phyloP scores from a whole-genome alignment of 2,888 invertebrate species.

The Bellardia bayeri region DNA sequence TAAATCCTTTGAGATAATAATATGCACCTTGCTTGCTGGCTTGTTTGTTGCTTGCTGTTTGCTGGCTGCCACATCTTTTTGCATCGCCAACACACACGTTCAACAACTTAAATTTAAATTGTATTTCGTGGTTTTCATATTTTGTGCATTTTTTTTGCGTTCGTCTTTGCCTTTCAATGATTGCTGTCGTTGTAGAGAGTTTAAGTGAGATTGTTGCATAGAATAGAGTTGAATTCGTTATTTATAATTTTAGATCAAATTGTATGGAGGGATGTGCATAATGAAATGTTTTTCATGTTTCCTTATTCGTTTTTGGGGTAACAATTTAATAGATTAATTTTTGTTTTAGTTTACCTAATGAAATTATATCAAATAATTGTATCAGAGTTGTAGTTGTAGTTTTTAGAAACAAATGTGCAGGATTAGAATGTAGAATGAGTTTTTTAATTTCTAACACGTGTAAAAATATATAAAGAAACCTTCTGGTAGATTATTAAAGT shows the following conservation, averaged over 20 bases:
- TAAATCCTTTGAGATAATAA: slow-evolving; percentile 82
- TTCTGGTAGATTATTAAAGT: too few species aligned
- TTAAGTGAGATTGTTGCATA: slow-evolving; percentile 27
- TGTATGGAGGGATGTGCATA: slow-evolving; percentile 10
- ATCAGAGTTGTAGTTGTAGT: not conserved
- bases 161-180: slow-evolving; percentile 22
- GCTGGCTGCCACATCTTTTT: slow-evolving; percentile 54
- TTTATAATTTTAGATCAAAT: slow-evolving; percentile 58
- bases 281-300: slow-evolving; percentile 40
- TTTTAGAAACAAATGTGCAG: too few species aligned
- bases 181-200: slow-evolving; percentile 54
- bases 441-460: too few species aligned
- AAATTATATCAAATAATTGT: slow-evolving; percentile 42
- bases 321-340: slow-evolving; percentile 40
- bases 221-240: slow-evolving; percentile 43
- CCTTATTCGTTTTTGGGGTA: not conserved
- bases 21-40: slow-evolving; percentile 80
- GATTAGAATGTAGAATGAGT: too few species aligned
- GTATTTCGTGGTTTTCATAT: slow-evolving; percentile 71
- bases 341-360: not conserved
- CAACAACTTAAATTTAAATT: slow-evolving; percentile 75
- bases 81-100: slow-evolving; percentile 70
- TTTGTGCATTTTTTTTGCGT: slow-evolving; percentile 32
- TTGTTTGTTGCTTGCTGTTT: slow-evolving; percentile 37
- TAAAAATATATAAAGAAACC: too few species aligned